Evolutionary conservation across 2,797 vertebrate species (phyloP), one percentile per base, ranked within the genome.

Genomic region (Aulostomus chinensis): DNA sequence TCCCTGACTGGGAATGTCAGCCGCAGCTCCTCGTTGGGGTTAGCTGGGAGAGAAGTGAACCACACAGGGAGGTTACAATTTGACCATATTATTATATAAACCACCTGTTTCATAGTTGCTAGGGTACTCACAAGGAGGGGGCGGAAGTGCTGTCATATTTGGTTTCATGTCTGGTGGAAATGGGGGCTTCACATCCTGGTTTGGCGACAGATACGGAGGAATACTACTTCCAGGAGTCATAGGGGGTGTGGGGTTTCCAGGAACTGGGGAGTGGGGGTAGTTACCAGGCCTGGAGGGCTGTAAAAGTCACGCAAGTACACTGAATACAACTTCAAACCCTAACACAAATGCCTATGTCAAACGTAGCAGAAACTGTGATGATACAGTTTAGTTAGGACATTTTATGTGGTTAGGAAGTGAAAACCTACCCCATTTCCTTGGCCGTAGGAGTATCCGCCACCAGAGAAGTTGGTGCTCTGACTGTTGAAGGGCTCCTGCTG

Each of bases 161-260:
- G 96, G 97, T 90, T 99, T 99, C 91, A 99, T 97, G 86, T 99
- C 97, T n/a, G 96, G 95, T 10, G 96, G 96, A 85, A 99, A 99
- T 8, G 94, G 95, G 29, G 97, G 96, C 83, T 99, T 99, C 84
- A 96, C 95, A 46, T 99, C 97, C 88, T 95, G 97, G 83, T 92
- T 96, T 73, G 97, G 97, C 48, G 97, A 99, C 71, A 98, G 84
- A 80, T 99, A 98, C 0, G 95, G 94, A 58, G 96, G 96, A 78
- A 99, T 98, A 87, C 91, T 97, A 86, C 94, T 99, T 81, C 97
- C 95, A 12, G 97, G 97, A 77, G 97, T 99, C 95, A 99, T 98
- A 53, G 97, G 97, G 56, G 97, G 96, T 0, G 97, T 99, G 61
- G 97, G 97, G 73, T 99, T 99, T 69, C 97, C 97, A 78, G 97